Base-by-base conservation (phyloP, 92 coral and sea anemone genomes). In the Phenganax subtilis region DNA sequence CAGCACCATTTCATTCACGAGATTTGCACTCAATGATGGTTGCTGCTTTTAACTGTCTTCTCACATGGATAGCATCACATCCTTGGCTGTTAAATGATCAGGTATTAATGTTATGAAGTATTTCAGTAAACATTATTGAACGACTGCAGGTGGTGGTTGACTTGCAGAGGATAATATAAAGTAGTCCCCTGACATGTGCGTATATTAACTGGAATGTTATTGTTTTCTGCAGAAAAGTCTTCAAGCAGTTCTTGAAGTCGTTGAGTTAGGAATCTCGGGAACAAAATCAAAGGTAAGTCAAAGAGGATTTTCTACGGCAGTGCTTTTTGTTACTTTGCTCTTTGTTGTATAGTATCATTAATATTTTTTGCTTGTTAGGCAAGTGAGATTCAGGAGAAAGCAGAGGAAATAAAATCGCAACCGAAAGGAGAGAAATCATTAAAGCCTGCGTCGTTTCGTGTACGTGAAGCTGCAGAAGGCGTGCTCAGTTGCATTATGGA, bases 1-100 rank as follows among this genome's bases (percentile, higher is more conserved):
- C 96, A 16, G 97, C 98, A 37, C 91, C 92, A 6, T 93, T 92
- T 69, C 98, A 94, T 82, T 90, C 93, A 44, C 97, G 98, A 58
- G 97, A 94, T 82, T 88, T 94, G 0, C 98, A 94, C 81, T 94
- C 98, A 44, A 94, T 93, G 92, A 94, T 94, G 71, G 98, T 94
- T 10, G 98, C 96, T 12, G 93, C 98, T 0, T 92, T 92, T 68
- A 82, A 84, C 71, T 94, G 98, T 73, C 84, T 94, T 62, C 90
- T 92, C 82, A 85, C 93, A 0, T 94, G 98, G 98, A 84, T 94
- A n/a, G 89, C 90, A 87, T 93, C 97, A 62, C 98, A 94, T 75
- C 93, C 97, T 0, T 89, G 97, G 92, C 84, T 94, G 57, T 55
- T 96, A 87, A 93, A 90, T 63, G 85, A 84, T 54, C 90, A 90